These are phyloP conservation scores for Orius insidiosus DNA, from an alignment of 1,140 invertebrate species.

Conservation along the genomic window DNA sequence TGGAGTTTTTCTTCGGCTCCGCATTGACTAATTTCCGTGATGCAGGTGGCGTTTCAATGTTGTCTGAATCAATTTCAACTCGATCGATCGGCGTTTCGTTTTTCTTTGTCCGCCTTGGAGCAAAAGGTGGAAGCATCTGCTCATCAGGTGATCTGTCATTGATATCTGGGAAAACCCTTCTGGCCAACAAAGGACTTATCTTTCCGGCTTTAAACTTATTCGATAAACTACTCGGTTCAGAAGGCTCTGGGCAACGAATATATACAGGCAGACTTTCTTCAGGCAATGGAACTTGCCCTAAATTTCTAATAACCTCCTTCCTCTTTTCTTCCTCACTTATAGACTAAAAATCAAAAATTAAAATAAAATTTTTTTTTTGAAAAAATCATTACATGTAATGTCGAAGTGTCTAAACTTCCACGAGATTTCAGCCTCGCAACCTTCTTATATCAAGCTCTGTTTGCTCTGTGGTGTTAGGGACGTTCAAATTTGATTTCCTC, in stretches of 20 bases:
- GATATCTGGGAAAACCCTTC: conserved; percentile 16
- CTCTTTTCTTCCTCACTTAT: conserved; percentile 37
- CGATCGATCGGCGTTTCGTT: conserved; percentile 38
- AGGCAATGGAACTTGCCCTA: conserved; percentile 26
- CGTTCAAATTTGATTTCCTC: conserved; percentile 52
- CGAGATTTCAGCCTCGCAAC: conserved; percentile 31
- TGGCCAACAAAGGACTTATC: conserved; percentile 18
- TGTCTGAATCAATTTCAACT: conserved; percentile 75
- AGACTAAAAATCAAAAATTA: conserved; percentile 25
- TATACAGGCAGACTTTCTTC: conserved; percentile 44
- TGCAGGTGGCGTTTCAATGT: conserved; percentile 73
- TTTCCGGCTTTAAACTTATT: conserved; percentile 14
- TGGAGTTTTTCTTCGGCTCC: conserved; percentile 19
- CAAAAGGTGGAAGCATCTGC: conserved; percentile 24
- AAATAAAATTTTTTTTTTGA: neutral
- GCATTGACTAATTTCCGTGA: conserved; percentile 47
- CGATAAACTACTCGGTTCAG: neutral
- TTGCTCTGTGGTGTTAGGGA: conserved; percentile 41
- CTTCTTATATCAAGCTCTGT: conserved; percentile 26
- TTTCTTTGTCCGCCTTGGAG: conserved; percentile 22
- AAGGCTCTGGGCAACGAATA: conserved; percentile 32
- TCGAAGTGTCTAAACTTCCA: conserved; percentile 28
- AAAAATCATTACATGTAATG: conserved; percentile 22
- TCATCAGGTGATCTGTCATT: conserved; percentile 20
- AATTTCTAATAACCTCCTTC: conserved; percentile 30